Conservation (phyloP, 2,113 vertebrate genomes). For the Egretta garzetta region DNA sequence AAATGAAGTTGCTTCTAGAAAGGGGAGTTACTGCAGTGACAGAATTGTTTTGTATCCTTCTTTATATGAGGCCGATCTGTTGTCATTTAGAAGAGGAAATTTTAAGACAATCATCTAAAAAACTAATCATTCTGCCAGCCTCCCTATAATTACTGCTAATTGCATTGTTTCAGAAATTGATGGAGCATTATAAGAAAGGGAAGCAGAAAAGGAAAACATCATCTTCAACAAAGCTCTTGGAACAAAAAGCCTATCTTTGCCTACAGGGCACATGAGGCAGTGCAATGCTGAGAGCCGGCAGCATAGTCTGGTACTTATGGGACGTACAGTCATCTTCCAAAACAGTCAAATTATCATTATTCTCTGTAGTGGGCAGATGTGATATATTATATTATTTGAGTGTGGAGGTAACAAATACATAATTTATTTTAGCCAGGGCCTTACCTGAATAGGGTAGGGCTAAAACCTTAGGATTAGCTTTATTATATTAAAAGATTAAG, state of each 20-base stretch:
- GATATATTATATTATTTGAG: background rate
- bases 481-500: background rate
- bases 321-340: background rate
- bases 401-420: background rate
- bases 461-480: background rate
- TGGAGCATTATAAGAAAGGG: background rate
- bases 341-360: background rate
- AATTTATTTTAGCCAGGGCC: background rate
- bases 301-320: background rate
- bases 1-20: background rate
- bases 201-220: background rate
- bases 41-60: background rate
- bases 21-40: background rate
- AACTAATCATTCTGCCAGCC: background rate
- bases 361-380: background rate
- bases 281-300: background rate
- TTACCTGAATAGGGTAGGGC: background rate
- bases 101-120: background rate
- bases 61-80: background rate
- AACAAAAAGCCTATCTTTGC: background rate
- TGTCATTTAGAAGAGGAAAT: background rate
- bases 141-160: constrained; percentile 33
- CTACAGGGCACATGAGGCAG: background rate
- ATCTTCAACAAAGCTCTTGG: background rate
- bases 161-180: constrained; percentile 14